Evolutionary conservation across 1,140 invertebrate species (phyloP), one percentile per base, ranked within the genome.

Genomic region (Diplogasteroides magnus): DNA sequence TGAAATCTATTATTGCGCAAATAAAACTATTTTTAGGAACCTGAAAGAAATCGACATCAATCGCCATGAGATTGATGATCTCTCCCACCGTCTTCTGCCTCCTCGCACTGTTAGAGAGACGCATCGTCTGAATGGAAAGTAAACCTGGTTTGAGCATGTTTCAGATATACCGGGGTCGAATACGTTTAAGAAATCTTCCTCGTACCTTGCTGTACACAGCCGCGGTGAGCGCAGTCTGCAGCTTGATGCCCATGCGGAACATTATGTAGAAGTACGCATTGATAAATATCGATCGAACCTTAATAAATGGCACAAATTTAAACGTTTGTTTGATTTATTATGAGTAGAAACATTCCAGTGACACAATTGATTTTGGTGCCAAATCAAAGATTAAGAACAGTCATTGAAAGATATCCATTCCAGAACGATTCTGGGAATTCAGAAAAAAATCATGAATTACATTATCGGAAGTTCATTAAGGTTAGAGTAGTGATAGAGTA

Each of bases 231-330:
- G 91, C 90, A 0, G 94, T 95, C 70, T 94, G 86, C 71, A 98
- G 90, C 56, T 91, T 87, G 85, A 97, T 88, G 6, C 93, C 94
- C 28, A 95, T 89, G 32, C 94, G 84, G 78, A 91, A 91, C 90
- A 94, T 93, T 31, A 89, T 86, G 78, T 92, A 89, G 83, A 93
- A 93, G 84, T 95, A 95, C 74, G 93, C 91, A 0, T 90, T 88
- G n/a, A 95, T 83, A 11, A 97, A 85, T 60, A 98, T 81, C 0
- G 94, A 96, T 85, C 97, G 92, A n/a, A 91, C 79, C 31, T 56
- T 14, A 56, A 56, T 14, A 23, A 56, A 56, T 14, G n/a, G n/a
- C 13, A 14, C 13, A 56, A 14, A 56, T 56, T 56, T 14, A 23
- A 56, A 56, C 14, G 14, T 56, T n/a, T 15, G 55, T 15, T 15